A percentile compares a stretch with the other conserved stretches of the same genome.
phyloP scores from a whole-genome alignment of 2,113 vertebrate species.

The Procavia capensis region DNA sequence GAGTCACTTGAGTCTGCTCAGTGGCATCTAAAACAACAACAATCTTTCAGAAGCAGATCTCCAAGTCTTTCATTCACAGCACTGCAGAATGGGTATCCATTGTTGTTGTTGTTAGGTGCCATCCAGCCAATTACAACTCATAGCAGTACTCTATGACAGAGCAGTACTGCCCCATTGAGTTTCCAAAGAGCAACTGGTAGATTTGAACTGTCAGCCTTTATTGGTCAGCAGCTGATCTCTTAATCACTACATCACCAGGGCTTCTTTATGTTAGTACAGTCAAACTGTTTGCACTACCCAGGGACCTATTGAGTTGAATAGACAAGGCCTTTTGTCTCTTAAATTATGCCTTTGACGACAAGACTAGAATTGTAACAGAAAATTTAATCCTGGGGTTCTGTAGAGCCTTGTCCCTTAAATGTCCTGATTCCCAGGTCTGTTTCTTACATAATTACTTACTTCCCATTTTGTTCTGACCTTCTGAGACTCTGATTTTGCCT shows the following conservation, averaged over 20 bases:
- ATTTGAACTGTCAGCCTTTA: too few species aligned
- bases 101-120: too few species aligned
- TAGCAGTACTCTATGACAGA: too few species aligned
- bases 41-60: not conserved
- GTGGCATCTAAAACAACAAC: not conserved
- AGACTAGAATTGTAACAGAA: slow-evolving; percentile 14
- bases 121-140: too few species aligned
- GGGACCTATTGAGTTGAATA: not conserved
- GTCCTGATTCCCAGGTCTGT: not conserved
- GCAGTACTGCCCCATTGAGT: too few species aligned
- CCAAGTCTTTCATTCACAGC: not conserved
- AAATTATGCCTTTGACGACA: not conserved
- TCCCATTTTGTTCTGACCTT: not conserved
- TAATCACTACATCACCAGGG: too few species aligned
- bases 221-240: too few species aligned
- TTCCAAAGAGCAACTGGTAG: too few species aligned
- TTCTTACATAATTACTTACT: not conserved
- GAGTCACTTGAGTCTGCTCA: not conserved
- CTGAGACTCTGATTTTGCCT: not conserved
- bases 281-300: not conserved
- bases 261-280: not conserved
- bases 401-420: not conserved
- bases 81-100: not conserved
- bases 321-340: not conserved
- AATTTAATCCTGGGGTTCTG: not conserved